Evolutionary conservation across 1,140 invertebrate genomes (phyloP).

Genomic region (Cydia splendana): DNA sequence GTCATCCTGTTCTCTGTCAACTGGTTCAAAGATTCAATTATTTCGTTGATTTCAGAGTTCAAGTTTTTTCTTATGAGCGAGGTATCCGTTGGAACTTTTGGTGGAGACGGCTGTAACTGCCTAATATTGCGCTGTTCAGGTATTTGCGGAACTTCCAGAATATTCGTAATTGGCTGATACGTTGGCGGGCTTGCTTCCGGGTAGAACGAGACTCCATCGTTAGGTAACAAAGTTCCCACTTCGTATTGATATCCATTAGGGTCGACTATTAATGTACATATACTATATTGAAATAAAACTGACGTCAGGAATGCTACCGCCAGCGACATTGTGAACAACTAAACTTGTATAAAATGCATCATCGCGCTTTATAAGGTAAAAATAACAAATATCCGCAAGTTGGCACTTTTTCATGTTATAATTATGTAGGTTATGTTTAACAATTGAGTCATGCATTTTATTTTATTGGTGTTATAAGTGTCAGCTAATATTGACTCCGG

Average conservation of each 20-base stretch:
- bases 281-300: background rate
- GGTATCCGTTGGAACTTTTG: conserved; percentile 8
- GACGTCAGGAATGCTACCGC: background rate
- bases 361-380: conserved; percentile 15
- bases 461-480: conserved; percentile 41
- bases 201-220: background rate
- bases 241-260: conserved; percentile 21
- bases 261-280: background rate
- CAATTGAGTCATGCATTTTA: background rate
- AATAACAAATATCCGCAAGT: conserved; percentile 24
- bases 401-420: background rate
- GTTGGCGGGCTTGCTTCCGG: background rate
- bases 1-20: conserved; percentile 32
- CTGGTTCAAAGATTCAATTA: conserved; percentile 38
- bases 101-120: conserved; percentile 18
- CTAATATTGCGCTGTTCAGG: conserved; percentile 5
- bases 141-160: conserved; percentile 1
- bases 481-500: conserved; percentile 71
- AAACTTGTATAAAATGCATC: conserved; percentile 3
- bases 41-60: conserved; percentile 39
- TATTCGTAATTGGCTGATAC: background rate
- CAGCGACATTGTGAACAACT: conserved; percentile 17
- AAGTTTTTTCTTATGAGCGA: background rate
- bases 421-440: conserved; percentile 28
- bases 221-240: conserved; percentile 8